Base-by-base conservation (phyloP, 2,113 vertebrate species). In the Heterocephalus glaber region DNA sequence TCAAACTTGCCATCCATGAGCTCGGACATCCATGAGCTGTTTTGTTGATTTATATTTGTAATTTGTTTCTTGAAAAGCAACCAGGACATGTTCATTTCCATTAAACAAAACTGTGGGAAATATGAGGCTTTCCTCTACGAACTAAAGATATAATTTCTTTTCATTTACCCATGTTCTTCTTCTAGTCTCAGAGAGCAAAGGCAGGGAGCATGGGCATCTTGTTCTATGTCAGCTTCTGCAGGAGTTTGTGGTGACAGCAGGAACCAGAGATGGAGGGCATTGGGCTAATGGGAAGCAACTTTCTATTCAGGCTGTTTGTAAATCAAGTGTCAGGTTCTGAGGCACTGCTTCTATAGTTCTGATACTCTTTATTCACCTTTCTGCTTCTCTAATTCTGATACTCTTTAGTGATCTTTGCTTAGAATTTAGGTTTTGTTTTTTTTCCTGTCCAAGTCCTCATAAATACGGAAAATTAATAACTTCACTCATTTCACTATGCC, bases 1-100 rank as follows among this genome's bases (percentile, higher is more conserved):
- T 63, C 6, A 60, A 74, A 85, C 33, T 89, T 94, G 35, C 24
- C 82, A 68, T 33, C n/a, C n/a, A n/a, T n/a, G n/a, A n/a, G n/a
- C 24, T 82, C 76, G 89, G 8, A 22, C 9, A 61, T 26, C n/a
- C 61, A 72, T 41, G 33, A 94, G 76, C 9, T 87, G 47, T 38
- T 54, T 7, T 79, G 28, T 33, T 95, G 44, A 86, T 66, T 47
- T 79, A 65, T 87, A 87, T 79, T 82, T 77, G 44, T 8, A 49
- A 77, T 49, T 49, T 77, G 3, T 65, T 35, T 83, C 47, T 94
- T 68, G 77, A 90, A 92, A 61, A 94, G 56, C 52, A 95, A 63
- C 24, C 56, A 76, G n/a, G 65, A 22, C n/a, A 84, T 3, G 58
- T 2, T 72, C 66, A 52, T 47, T 94, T 96, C 49, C 28, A 7